A percentile compares a stretch with the other conserved stretches of the same genome.
These are phyloP conservation scores for Meriones psammophilus DNA, from an alignment of 2,797 vertebrate species.

Conservation along the genomic window DNA sequence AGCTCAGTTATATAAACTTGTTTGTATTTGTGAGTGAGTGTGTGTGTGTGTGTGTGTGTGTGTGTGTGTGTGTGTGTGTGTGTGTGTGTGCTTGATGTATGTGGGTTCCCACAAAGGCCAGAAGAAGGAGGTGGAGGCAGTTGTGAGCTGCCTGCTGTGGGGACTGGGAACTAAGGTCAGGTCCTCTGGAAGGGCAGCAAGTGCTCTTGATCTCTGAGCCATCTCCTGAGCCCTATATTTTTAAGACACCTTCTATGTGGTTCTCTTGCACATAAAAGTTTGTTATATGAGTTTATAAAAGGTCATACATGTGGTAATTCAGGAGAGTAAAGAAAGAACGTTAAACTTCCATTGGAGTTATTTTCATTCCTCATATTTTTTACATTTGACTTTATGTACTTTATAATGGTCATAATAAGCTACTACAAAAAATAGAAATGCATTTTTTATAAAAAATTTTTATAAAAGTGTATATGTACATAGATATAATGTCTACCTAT, in stretches of 20 bases:
- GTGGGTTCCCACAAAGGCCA: background rate
- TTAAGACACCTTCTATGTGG: background rate
- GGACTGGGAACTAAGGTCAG: background rate
- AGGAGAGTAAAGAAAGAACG: background rate
- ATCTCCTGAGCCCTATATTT: background rate
- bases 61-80: background rate
- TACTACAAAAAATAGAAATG: background rate
- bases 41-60: background rate
- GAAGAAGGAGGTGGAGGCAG: background rate
- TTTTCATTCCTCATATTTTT: slow-evolving; percentile 6
- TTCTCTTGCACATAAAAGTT: background rate
- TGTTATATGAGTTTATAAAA: slow-evolving; percentile 24
- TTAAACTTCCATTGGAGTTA: background rate
- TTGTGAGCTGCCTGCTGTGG: background rate
- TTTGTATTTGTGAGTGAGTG: background rate
- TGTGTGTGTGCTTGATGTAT: background rate
- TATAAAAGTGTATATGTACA: background rate
- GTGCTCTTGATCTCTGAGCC: background rate
- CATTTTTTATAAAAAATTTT: background rate
- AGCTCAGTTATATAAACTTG: background rate
- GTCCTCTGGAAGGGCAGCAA: background rate
- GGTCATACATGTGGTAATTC: background rate
- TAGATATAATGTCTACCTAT: background rate
- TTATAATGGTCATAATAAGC: background rate
- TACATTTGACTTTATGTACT: background rate